Evolutionary conservation across 2,113 vertebrate species (phyloP), one percentile per base, ranked within the genome.

Genomic region (Forbesichthys agassizii): DNA sequence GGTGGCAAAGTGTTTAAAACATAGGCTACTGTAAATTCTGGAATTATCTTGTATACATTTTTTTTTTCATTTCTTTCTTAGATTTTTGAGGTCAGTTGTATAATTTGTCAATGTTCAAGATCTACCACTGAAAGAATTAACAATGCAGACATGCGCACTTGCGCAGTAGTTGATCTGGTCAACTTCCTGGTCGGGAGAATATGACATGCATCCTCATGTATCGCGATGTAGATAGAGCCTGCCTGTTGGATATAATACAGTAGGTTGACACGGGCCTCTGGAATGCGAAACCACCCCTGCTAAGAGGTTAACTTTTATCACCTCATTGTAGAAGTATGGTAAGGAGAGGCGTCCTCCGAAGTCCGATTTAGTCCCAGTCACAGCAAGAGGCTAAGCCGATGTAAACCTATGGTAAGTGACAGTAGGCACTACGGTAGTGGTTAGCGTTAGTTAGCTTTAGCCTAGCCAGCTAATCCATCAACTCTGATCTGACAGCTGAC

Each of bases 401-500:
- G 36, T 42, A 42, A 42, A 64, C 80, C 48, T 61, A 63, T 57
- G 86, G 90, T 91, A 64, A 75, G 89, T 82, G 73, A 65, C 8
- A 56, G 5, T 5, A 48, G 71, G 63, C 74, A 47, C 54, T n/a
- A 27, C 27, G 27, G 27, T 27, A 33, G 33, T 42, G n/a, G 75
- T 71, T 71, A 63, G 52, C 14, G 33, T 48, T 74, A 18, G 61
- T 64, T 68, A 65, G 42, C 51, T 72, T 81, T 84, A 89, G 85
- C 88, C 33, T 80, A 86, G 79, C 79, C 76, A 54, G 80, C 82
- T 84, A 84, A 86, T 86, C 79, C 79, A 85, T 87, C 84, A 88
- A 78, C 87, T 87, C 66, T 71, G 58, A 6, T 4, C 36, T 88
- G 89, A 89, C 89, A 91, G 88, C 85, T 89, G 85, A 86, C 62